Conservation (phyloP, 2,797 vertebrate species). For the Chaetophractus vellerosus region DNA sequence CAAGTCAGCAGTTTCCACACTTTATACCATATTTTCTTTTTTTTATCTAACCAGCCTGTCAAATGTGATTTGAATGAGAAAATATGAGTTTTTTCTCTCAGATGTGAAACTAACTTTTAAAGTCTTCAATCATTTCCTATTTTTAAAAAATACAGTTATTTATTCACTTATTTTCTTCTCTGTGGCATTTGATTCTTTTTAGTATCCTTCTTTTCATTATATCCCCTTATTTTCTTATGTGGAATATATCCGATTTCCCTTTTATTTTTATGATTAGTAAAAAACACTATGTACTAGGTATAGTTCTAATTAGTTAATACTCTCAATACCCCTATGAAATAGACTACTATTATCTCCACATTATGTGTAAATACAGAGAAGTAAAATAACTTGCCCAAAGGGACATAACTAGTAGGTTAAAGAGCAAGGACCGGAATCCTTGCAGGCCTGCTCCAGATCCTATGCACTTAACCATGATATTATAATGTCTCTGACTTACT, state of each 20-base stretch:
- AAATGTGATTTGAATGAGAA: background rate
- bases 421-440: background rate
- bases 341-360: background rate
- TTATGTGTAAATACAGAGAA: background rate
- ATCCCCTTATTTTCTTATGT: background rate
- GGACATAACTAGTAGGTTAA: background rate
- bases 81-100: background rate
- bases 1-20: constrained; percentile 22
- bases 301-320: constrained; percentile 18
- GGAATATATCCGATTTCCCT: background rate
- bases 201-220: background rate
- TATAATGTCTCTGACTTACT: background rate
- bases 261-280: constrained; percentile 19
- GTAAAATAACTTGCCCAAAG: background rate
- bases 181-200: constrained; percentile 18
- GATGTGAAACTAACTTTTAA: background rate
- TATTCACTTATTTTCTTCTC: constrained; percentile 14
- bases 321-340: background rate
- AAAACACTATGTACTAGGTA: background rate
- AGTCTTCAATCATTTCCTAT: background rate
- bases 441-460: background rate
- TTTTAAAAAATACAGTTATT: background rate
- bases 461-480: background rate
- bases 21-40: background rate
- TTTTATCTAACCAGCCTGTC: background rate